A percentile compares a stretch with the other conserved stretches of the same genome.
phyloP scores from a whole-genome alignment of 2,113 vertebrate species.

The Pseudonaja textilis region DNA sequence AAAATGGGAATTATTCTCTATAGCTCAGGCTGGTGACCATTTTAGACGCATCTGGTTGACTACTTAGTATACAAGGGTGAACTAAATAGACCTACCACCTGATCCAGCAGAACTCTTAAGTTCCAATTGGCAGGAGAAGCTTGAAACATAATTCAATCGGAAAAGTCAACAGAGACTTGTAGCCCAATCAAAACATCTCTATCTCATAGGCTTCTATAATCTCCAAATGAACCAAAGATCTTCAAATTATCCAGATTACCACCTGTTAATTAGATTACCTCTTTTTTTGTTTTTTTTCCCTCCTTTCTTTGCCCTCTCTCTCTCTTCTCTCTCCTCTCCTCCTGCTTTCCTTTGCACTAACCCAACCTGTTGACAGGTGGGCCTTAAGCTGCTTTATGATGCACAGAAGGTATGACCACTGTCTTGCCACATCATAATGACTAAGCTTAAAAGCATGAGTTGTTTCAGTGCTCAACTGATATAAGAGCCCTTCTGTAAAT shows the following conservation, averaged over 20 bases:
- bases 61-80: neutral
- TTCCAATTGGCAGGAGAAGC: neutral
- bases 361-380: neutral
- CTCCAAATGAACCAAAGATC: neutral
- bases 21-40: neutral
- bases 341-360: neutral
- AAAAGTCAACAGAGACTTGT: neutral
- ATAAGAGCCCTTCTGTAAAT: neutral
- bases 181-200: neutral
- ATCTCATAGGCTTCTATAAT: neutral
- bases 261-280: neutral
- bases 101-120: neutral
- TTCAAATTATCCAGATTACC: neutral
- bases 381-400: neutral
- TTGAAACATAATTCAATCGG: neutral
- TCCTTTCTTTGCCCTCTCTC: neutral
- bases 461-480: neutral
- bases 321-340: neutral
- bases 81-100: neutral
- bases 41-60: neutral
- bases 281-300: neutral
- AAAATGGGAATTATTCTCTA: neutral
- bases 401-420: neutral
- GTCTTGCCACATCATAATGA: slow-evolving; percentile 10
- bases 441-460: neutral